Evolutionary conservation across 2,797 vertebrate genomes (phyloP).

Genomic region (Tangara arthus): DNA sequence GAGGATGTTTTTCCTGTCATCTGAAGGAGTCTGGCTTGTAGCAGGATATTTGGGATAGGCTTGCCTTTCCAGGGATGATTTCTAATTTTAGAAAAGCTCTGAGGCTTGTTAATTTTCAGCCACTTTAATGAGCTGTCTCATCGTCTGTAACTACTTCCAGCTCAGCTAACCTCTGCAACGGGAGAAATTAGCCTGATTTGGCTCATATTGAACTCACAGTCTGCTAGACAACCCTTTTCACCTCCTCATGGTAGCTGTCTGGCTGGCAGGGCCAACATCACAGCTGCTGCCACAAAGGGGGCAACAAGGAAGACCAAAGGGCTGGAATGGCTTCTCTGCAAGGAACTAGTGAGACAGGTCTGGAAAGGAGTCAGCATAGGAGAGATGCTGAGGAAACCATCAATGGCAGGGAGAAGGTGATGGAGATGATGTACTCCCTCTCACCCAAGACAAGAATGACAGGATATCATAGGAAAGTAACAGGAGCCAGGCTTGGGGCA

Average conservation of each 20-base stretch:
- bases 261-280: neutral
- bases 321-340: neutral
- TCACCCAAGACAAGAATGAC: neutral
- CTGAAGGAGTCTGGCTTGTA: neutral
- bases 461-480: neutral
- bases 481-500: neutral
- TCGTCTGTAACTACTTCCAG: neutral
- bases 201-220: neutral
- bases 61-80: neutral
- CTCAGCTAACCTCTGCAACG: neutral
- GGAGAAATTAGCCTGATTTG: neutral
- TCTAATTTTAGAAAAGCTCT: neutral
- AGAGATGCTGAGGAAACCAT: neutral
- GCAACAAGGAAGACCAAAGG: neutral
- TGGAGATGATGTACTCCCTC: neutral
- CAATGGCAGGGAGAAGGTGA: neutral
- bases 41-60: neutral
- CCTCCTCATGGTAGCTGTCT: neutral
- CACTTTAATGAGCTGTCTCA: neutral
- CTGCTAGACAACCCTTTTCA: neutral
- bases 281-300: neutral
- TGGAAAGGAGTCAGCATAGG: neutral
- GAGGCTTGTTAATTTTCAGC: neutral
- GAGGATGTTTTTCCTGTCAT: neutral
- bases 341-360: neutral